Conservation (phyloP, 2,113 vertebrate genomes). For the Gadus chalcogrammus region DNA sequence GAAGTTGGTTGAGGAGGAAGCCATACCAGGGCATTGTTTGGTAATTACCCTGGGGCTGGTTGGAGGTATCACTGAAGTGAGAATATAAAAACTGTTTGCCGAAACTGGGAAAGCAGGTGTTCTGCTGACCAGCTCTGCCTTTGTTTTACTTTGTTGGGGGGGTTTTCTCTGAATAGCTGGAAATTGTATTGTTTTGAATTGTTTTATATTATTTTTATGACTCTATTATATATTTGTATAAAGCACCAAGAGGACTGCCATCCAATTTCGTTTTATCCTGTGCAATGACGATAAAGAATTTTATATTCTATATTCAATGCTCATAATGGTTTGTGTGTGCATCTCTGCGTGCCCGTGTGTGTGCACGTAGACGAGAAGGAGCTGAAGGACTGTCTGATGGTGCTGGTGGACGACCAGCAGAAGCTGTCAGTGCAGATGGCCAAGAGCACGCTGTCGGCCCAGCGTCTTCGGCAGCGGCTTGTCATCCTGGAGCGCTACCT, state of each 20-base stretch:
- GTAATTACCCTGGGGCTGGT: no score
- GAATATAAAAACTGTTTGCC: no score
- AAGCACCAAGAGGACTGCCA: no score
- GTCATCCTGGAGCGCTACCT: constrained; percentile 94
- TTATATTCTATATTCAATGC: background rate
- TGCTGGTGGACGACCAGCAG: constrained; percentile 93
- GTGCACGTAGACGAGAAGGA: constrained; percentile 79
- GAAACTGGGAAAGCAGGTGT: no score
- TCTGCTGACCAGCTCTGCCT: no score
- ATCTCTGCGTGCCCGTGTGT: background rate
- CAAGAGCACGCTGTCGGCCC: constrained; percentile 88
- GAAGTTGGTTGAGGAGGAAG: no score
- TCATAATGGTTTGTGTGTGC: background rate
- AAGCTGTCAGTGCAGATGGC: constrained; percentile 84
- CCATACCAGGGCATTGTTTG: no score
- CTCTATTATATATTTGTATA: background rate
- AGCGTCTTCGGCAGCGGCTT: constrained; percentile 89
- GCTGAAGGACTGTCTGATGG: constrained; percentile 89
- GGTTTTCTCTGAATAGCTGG: no score
- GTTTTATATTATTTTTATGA: no score
- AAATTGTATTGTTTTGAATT: no score
- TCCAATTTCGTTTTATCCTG: background rate
- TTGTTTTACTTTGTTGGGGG: no score
- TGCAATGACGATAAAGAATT: background rate
- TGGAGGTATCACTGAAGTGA: no score